Base-by-base conservation (phyloP, 2,113 vertebrate species). In the Corapipo altera region DNA sequence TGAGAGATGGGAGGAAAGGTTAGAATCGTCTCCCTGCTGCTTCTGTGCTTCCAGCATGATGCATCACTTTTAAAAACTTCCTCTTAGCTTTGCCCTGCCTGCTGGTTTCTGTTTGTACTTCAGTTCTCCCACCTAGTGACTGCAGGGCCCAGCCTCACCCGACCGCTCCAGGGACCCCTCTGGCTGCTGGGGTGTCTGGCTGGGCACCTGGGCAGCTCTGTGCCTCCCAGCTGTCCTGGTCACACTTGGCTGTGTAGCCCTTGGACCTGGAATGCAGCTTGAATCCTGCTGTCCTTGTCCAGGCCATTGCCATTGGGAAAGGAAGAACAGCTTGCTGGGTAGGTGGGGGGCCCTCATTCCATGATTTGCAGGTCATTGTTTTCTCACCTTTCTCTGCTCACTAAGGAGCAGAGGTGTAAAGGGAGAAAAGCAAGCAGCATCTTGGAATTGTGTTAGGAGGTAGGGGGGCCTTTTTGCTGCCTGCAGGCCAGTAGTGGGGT, bases 401-500 rank as follows among this genome's bases (percentile, higher is more conserved):
- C 5, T 1, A 5, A 59, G 15, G 4, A 57, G 8, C 3, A 8
- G 18, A 44, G 24, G 52, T 5, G 19, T 23, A 37, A 5, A n/a
- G 46, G 46, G 26, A 57, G 33, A 17, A 22, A 51, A 88, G 24
- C 6, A 12, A 77, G 59, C 32, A 48, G 80, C 52, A 67, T 20
- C 0, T 1, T 2, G 24, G 26, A 58, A 7, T 27, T 27, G n/a
- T 57, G 33, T 2, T 28, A 16, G 46, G 43, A 39, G 20, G 8
- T 20, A 37, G 57, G 44, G 41, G 24, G 13, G 8, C 30, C 30
- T 8, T 44, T 46, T 24, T 55, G 39, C 70, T 58, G 48, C 39
- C 54, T 6, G 0, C 1, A 28, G 66, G 43, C 28, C 2, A 7
- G 9, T 11, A 15, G n/a, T 2, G 2, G 18, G 46, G n/a, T 48